Evolutionary conservation across 2,888 invertebrate genomes (phyloP).

Genomic region (Eupithecia subfuscata): DNA sequence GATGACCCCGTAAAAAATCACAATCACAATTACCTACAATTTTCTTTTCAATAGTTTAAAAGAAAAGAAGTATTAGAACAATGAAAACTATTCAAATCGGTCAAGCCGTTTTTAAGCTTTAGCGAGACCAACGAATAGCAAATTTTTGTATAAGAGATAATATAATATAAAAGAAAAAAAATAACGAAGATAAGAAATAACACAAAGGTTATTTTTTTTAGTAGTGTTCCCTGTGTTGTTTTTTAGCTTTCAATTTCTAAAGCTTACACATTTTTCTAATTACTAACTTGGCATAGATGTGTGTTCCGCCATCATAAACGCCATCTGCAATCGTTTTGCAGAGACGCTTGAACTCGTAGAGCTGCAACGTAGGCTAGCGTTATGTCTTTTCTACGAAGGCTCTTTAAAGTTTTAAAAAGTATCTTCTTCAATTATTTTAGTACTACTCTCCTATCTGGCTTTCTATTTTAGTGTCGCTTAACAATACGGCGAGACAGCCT

Average conservation of each 20-base stretch:
- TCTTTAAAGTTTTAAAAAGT: background rate
- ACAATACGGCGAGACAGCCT: conserved; percentile 25
- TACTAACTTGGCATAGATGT: no score
- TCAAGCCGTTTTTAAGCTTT: no score
- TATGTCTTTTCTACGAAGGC: background rate
- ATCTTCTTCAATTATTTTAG: background rate
- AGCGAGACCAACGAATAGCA: no score
- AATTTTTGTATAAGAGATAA: no score
- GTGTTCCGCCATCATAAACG: background rate
- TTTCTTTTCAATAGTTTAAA: no score
- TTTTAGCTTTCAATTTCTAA: background rate
- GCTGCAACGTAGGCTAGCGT: no score
- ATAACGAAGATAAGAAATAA: background rate
- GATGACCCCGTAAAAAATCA: no score
- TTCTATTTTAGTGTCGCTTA: conserved; percentile 10
- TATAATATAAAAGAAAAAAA: no score
- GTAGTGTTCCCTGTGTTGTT: background rate
- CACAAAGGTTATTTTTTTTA: background rate
- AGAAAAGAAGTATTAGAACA: no score
- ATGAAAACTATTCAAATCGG: no score
- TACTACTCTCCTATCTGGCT: background rate
- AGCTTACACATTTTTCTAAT: no score
- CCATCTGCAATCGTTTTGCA: background rate
- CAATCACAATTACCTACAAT: no score
- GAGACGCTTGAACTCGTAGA: background rate